Conservation (phyloP, 2,113 vertebrate species). For the Megalops atlanticus region DNA sequence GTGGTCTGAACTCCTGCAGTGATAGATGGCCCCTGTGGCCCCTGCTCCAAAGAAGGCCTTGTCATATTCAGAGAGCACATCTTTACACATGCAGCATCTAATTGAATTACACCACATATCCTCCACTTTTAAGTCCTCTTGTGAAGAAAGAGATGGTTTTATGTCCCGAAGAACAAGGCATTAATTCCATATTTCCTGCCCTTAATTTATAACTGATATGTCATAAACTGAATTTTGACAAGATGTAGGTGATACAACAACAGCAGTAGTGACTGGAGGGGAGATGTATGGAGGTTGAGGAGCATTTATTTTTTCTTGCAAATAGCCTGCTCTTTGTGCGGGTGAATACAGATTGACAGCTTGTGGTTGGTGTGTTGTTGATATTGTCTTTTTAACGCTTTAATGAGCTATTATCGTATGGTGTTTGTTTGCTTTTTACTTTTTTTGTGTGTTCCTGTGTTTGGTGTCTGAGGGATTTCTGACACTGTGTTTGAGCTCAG, state of each 20-base stretch:
- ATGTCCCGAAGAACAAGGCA: background rate
- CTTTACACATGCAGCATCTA: conserved; percentile 8
- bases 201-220: conserved; percentile 39
- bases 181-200: background rate
- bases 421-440: conserved; percentile 33
- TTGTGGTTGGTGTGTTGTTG: conserved; percentile 75
- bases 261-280: conserved; percentile 42
- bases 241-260: conserved; percentile 51
- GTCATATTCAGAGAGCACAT: background rate
- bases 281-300: background rate
- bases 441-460: conserved; percentile 6
- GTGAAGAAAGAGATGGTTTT: conserved; percentile 23
- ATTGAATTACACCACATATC: conserved; percentile 27
- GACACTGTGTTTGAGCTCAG: conserved; percentile 1
- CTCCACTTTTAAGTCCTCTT: conserved; percentile 13
- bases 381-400: conserved; percentile 70
- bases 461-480: conserved; percentile 14
- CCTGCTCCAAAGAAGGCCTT: background rate
- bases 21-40: conserved; percentile 18
- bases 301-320: background rate
- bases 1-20: conserved; percentile 14
- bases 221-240: conserved; percentile 57
- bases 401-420: conserved; percentile 71
- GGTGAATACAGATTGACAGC: conserved; percentile 65
- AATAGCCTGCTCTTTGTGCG: conserved; percentile 50